Evolutionary conservation across 2,888 invertebrate species (phyloP), one percentile per base, ranked within the genome.

Genomic region (Cerastis rubricosa): DNA sequence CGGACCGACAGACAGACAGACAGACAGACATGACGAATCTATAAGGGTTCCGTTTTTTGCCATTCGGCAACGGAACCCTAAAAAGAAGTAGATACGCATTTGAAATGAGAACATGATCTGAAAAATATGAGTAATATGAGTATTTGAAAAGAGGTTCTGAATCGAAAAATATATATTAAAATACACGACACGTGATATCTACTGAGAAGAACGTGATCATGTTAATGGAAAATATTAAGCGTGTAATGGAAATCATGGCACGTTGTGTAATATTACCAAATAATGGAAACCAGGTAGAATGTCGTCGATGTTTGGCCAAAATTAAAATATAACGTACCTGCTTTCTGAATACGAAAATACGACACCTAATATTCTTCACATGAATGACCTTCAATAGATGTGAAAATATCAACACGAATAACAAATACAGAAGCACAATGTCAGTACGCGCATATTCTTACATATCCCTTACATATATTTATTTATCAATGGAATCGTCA

Each of bases 161-260:
- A n/a, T 51, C 35, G 22, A 22, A 66, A 51, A 45, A 25, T 14
- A 0, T 57, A 22, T 45, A 80, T 71, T 78, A 61, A 12, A 25
- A 49, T 63, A 63, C 25, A 25, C 7, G 57, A 25, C 14, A 51
- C 59, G 12, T 49, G 45, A 29, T 47, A 61, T 35, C 14, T 68
- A n/a, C 25, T n/a, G 14, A 35, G 19, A 63, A 61, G 45, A 35
- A 72, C 82, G 81, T 70, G 63, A 67, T 81, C 49, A 72, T 72
- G 68, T 47, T 66, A 51, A 72, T 80, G 71, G 69, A 85, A 84
- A 82, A 75, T 85, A 69, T 71, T 51, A 61, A 57, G 19, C 14
- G 9, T 35, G 63, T 81, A 77, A 74, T 78, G 61, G 40, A 81
- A 84, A 74, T 78, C 65, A 65, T 5, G n/a, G 17, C 49, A 78